phyloP scores from a whole-genome alignment of 1,140 invertebrate species.

The Homalodisca vitripennis region DNA sequence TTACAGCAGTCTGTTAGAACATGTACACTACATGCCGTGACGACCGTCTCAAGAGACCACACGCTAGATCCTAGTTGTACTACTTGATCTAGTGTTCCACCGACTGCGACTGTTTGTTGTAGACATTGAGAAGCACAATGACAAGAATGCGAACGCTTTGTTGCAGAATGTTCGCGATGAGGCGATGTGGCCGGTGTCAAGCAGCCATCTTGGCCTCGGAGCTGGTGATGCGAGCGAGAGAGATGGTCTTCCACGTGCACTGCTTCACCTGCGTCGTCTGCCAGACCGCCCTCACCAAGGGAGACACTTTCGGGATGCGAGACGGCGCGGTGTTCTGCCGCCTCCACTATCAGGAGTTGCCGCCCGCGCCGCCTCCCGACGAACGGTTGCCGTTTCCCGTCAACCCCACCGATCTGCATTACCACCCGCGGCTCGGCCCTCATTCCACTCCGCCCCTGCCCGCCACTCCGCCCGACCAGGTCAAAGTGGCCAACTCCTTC shows the following conservation, averaged over 20 bases:
- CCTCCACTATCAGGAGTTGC: constrained; percentile 66
- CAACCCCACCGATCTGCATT: constrained; percentile 51
- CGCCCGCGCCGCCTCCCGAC: constrained; percentile 52
- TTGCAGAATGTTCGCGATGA: constrained; percentile 75
- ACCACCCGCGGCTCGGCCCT: constrained; percentile 48
- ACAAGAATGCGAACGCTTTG: too few species aligned
- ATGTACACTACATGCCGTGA: too few species aligned
- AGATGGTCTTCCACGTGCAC: constrained; percentile 91
- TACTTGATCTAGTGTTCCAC: too few species aligned
- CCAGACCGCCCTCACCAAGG: constrained; percentile 76
- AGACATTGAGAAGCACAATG: too few species aligned
- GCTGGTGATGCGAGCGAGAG: constrained; percentile 91
- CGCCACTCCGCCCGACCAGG: constrained; percentile 44
- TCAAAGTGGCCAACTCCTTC: constrained; percentile 57
- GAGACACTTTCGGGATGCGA: constrained; percentile 92
- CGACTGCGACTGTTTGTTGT: too few species aligned
- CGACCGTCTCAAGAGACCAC: too few species aligned
- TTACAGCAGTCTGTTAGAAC: too few species aligned
- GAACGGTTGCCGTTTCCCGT: constrained; percentile 50
- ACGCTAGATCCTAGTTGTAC: too few species aligned
- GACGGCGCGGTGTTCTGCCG: constrained; percentile 80
- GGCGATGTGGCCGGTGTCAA: constrained; percentile 85
- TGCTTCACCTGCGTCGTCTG: constrained; percentile 96
- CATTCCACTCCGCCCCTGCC: constrained; percentile 39
- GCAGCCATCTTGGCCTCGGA: constrained; percentile 90